These are phyloP conservation scores for Nomada hirtipes DNA, from an alignment of 2,888 invertebrate genomes.

Conservation along the genomic window DNA sequence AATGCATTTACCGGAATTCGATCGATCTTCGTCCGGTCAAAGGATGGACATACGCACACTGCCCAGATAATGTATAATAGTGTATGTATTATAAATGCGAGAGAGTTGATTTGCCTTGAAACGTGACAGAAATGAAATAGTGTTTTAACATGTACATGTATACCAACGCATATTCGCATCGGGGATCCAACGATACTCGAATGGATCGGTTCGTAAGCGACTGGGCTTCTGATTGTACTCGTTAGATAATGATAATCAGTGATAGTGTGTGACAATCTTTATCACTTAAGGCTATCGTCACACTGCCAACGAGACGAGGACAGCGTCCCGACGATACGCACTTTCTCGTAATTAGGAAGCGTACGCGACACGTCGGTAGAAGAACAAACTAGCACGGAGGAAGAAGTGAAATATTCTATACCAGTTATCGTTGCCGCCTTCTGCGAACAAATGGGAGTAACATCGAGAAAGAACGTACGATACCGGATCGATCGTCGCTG, in stretches of 20 bases:
- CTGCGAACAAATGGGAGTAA: slow-evolving; percentile 17
- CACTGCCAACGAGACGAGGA: slow-evolving; percentile 60
- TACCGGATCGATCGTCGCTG: slow-evolving; percentile 33
- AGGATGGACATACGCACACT: not conserved
- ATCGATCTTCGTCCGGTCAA: not conserved
- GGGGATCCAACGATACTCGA: not conserved
- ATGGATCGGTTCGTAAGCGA: slow-evolving; percentile 4
- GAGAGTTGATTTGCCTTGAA: not conserved
- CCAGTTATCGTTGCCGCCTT: slow-evolving; percentile 11
- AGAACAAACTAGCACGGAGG: not conserved
- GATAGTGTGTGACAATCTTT: slow-evolving; percentile 1
- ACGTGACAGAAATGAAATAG: not conserved
- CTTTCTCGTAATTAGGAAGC: slow-evolving; percentile 1
- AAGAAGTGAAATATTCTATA: not conserved
- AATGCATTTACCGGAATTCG: not conserved
- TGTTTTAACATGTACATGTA: not conserved
- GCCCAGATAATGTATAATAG: not conserved
- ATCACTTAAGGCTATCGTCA: slow-evolving; percentile 37
- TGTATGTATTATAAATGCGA: not conserved
- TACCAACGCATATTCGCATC: not conserved
- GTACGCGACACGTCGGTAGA: slow-evolving; percentile 20
- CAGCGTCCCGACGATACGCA: slow-evolving; percentile 10
- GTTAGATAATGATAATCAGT: slow-evolving; percentile 1
- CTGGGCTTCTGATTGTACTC: not conserved
- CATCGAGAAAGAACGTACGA: not conserved